Conservation (phyloP, 2,888 invertebrate species). For the Sturmia bella region DNA sequence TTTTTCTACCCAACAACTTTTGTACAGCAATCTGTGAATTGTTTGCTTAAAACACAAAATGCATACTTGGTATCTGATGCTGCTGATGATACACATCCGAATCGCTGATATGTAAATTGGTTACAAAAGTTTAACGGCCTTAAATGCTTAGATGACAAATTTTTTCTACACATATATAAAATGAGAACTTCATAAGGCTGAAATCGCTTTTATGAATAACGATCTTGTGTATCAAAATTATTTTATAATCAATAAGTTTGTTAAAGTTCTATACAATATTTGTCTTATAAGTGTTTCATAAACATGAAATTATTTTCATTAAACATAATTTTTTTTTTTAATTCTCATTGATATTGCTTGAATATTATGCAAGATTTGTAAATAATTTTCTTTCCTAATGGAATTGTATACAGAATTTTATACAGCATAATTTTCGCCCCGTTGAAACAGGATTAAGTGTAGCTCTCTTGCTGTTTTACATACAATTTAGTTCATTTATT, state of each 20-base stretch:
- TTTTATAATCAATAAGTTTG: too few relatives aligned
- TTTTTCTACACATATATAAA: too few relatives aligned
- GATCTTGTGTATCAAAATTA: too few relatives aligned
- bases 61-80: background rate
- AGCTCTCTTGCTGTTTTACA: background rate
- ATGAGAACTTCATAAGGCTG: too few relatives aligned
- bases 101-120: background rate
- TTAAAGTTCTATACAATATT: too few relatives aligned
- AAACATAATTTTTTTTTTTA: too few relatives aligned
- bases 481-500: conserved; percentile 38
- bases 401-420: background rate
- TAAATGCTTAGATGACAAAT: too few relatives aligned
- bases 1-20: background rate
- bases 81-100: background rate
- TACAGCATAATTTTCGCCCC: background rate
- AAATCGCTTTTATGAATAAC: too few relatives aligned
- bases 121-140: too few relatives aligned
- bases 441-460: background rate
- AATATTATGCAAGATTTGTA: conserved; percentile 8
- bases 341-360: conserved; percentile 32
- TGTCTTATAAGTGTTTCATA: too few relatives aligned
- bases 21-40: conserved; percentile 18
- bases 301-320: too few relatives aligned
- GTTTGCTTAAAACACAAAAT: conserved; percentile 10
- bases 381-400: background rate